Conservation (phyloP, 2,113 vertebrate genomes). For the Oxyruncus cristatus region DNA sequence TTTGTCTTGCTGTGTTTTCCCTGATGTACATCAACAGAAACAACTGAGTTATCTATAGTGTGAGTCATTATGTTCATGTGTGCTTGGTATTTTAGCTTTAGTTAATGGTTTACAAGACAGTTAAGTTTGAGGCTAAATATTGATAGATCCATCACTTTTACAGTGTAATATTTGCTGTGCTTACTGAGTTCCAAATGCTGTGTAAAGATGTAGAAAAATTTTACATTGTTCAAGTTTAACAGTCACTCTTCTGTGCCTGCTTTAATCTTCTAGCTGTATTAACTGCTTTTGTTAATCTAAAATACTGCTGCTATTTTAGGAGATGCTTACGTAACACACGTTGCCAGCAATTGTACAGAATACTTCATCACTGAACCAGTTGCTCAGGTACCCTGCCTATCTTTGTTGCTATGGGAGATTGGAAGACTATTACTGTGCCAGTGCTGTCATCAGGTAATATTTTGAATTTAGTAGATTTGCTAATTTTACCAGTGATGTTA, state of each 20-base stretch:
- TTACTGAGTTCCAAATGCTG: neutral
- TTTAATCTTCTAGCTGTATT: slow-evolving; percentile 70
- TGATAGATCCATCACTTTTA: neutral
- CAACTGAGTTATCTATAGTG: neutral
- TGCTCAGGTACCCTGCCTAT: slow-evolving; percentile 67
- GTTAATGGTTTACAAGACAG: neutral
- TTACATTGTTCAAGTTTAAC: neutral
- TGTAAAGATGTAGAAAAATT: neutral
- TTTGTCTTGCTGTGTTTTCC: neutral
- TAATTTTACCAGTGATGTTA: neutral
- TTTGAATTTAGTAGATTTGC: neutral
- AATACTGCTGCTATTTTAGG: slow-evolving; percentile 74
- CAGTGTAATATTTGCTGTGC: neutral
- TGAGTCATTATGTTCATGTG: neutral
- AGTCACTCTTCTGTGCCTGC: neutral
- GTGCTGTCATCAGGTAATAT: slow-evolving; percentile 79
- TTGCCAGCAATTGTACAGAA: slow-evolving; percentile 60
- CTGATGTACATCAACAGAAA: neutral
- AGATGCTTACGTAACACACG: slow-evolving; percentile 69
- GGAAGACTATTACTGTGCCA: slow-evolving; percentile 82
- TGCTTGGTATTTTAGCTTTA: neutral
- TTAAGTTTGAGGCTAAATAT: neutral
- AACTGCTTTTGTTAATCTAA: slow-evolving; percentile 70
- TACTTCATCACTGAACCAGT: slow-evolving; percentile 66
- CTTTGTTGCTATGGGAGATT: slow-evolving; percentile 89